Percentiles rank a stretch among this genome's conserved stretches.
Evolutionary conservation across 2,797 vertebrate genomes (phyloP).

Genomic region (Tragelaphus eurycerus): DNA sequence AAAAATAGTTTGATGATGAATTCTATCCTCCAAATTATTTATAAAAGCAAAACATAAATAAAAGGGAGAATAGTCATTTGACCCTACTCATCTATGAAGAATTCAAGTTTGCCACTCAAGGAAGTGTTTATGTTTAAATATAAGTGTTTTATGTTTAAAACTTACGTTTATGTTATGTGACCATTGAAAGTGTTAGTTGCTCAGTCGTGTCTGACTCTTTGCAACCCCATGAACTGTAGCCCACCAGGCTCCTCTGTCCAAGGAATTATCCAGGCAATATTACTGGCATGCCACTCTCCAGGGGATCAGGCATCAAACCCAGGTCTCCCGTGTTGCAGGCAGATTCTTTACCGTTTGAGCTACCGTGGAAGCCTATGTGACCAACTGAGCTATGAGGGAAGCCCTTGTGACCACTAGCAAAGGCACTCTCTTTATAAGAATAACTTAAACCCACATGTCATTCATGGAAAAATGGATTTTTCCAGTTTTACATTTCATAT

Average conservation of each 20-base stretch:
- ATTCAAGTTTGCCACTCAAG: background rate
- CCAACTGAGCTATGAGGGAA: background rate
- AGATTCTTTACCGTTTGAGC: background rate
- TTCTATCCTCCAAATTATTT: background rate
- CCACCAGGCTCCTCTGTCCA: background rate
- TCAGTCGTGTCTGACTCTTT: background rate
- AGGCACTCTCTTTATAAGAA: background rate
- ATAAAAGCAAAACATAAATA: background rate
- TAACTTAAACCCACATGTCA: background rate
- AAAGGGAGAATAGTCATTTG: background rate
- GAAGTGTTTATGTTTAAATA: background rate
- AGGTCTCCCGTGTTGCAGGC: background rate
- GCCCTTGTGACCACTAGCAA: background rate
- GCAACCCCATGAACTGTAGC: background rate
- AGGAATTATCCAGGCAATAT: background rate
- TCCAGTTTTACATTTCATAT: background rate
- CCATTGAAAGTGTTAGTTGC: background rate
- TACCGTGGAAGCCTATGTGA: background rate
- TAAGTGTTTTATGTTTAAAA: background rate
- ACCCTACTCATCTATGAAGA: background rate
- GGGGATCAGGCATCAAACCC: background rate
- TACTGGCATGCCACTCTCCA: background rate
- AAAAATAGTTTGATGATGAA: background rate
- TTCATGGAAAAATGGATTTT: background rate
- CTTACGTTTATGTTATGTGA: background rate